Evolutionary conservation across 2,888 invertebrate species (phyloP), one percentile per base, ranked within the genome.

Genomic region (Acleris cristana): DNA sequence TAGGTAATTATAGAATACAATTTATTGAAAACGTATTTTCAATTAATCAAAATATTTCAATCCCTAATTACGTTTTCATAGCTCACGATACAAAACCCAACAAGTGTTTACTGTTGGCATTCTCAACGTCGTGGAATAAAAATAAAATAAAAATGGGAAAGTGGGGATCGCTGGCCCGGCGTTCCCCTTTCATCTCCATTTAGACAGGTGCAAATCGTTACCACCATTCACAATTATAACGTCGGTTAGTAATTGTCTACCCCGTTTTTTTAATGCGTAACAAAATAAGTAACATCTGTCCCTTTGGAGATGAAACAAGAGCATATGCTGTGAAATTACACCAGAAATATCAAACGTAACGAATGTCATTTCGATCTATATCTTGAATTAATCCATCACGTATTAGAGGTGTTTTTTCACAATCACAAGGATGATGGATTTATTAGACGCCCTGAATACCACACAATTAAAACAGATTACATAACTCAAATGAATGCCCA

Each of bases 31-130:
- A 49, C 65, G 57, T 68, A 60, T 48, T 69, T 12, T 19, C n/a
- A 23, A 40, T 30, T 34, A 3, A 6, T 7, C 16, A 44, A 21
- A 44, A 61, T 23, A 45, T 21, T 51, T 7, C n/a, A 18, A 40
- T 52, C 48, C 58, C 54, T 57, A 67, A n/a, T 55, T 16, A 54
- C 5, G 30, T 40, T 45, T 26, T 40, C 14, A 30, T 49, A 10
- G 34, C 56, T 54, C 16, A 52, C 79, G 76, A 72, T 75, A 70
- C 64, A 68, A 65, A 76, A 84, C 86, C 85, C 83, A 85, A 86
- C 84, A 86, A 86, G 86, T 82, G 83, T 74, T 67, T 75, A 69
- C 67, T 69, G 72, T 74, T 65, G 69, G 70, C 66, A 69, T 69
- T 64, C 21, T 52, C 19, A 58, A 23, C 16, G 54, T 54, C 53